Conservation (phyloP, 2,888 invertebrate genomes). For the Panzeria rudis region DNA sequence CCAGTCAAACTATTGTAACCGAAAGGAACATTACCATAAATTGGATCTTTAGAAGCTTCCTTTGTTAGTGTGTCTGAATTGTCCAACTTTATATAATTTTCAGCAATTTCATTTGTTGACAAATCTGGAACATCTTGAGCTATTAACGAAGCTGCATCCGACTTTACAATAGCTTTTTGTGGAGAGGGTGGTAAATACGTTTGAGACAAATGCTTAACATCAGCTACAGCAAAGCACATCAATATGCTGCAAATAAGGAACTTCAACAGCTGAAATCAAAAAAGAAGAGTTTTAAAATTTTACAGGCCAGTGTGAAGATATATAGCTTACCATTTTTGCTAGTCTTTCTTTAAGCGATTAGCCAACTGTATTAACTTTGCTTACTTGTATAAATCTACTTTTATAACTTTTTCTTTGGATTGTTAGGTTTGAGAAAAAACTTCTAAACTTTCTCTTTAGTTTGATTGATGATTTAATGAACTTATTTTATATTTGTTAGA, state of each 20-base stretch:
- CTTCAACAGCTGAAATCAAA: slow-evolving; percentile 36
- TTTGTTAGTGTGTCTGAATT: slow-evolving; percentile 28
- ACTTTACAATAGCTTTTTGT: slow-evolving; percentile 50
- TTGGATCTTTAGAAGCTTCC: slow-evolving; percentile 77
- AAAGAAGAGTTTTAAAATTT: neutral
- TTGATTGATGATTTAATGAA: slow-evolving; percentile 45
- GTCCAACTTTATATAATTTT: slow-evolving; percentile 23
- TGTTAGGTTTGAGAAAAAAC: neutral
- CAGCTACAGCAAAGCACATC: slow-evolving; percentile 79
- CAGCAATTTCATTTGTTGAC: slow-evolving; percentile 21
- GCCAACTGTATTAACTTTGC: slow-evolving; percentile 33
- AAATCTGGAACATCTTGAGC: neutral
- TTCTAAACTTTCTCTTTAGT: slow-evolving; percentile 63
- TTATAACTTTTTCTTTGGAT: slow-evolving; percentile 58
- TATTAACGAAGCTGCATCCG: neutral
- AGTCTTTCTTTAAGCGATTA: neutral
- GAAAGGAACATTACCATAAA: slow-evolving; percentile 76
- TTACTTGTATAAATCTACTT: slow-evolving; percentile 37
- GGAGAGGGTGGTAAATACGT: slow-evolving; percentile 77
- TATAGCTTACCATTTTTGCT: slow-evolving; percentile 49
- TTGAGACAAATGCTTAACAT: slow-evolving; percentile 80
- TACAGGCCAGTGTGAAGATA: neutral
- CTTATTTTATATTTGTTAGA: neutral
- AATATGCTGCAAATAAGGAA: slow-evolving; percentile 75
- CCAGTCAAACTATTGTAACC: slow-evolving; percentile 46